Percentiles rank a stretch among this genome's conserved stretches.
Evolutionary conservation across 1,140 invertebrate species (phyloP).

Genomic region (Drosophila prosaltans): DNA sequence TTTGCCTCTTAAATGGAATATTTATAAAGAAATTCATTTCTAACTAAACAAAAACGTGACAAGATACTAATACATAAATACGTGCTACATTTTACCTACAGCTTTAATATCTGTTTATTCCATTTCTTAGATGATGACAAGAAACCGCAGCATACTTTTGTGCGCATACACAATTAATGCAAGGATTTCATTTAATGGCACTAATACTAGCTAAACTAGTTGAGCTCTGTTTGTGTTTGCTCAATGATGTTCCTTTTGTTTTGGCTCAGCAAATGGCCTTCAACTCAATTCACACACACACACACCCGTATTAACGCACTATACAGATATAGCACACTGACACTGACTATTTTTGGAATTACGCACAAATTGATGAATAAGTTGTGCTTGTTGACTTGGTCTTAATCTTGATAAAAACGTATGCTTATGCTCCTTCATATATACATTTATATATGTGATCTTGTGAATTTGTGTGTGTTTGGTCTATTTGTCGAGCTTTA

Average conservation of each 20-base stretch:
- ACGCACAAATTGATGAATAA: slow-evolving; percentile 63
- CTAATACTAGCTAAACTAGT: background rate
- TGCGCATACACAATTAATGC: slow-evolving; percentile 16
- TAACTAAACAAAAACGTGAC: too few relatives aligned
- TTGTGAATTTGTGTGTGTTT: slow-evolving; percentile 10
- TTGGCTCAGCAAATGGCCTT: slow-evolving; percentile 19
- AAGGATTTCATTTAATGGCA: slow-evolving; percentile 22
- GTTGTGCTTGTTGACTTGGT: slow-evolving; percentile 49
- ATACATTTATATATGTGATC: background rate
- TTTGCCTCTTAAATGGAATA: too few relatives aligned
- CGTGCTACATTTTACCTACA: background rate
- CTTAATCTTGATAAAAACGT: slow-evolving; percentile 59
- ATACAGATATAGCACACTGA: too few relatives aligned
- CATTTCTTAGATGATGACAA: background rate
- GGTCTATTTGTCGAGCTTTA: background rate
- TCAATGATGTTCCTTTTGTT: slow-evolving; percentile 42
- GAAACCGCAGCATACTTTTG: slow-evolving; percentile 45
- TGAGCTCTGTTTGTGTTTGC: slow-evolving; percentile 27
- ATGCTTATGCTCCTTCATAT: background rate
- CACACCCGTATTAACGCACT: too few relatives aligned
- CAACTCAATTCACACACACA: too few relatives aligned
- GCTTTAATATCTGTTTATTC: background rate
- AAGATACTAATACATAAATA: background rate
- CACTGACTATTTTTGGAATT: slow-evolving; percentile 53
- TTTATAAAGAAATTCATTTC: too few relatives aligned